These are phyloP conservation scores for Lipophrys pholis DNA, from an alignment of 2,113 vertebrate species.

Conservation along the genomic window DNA sequence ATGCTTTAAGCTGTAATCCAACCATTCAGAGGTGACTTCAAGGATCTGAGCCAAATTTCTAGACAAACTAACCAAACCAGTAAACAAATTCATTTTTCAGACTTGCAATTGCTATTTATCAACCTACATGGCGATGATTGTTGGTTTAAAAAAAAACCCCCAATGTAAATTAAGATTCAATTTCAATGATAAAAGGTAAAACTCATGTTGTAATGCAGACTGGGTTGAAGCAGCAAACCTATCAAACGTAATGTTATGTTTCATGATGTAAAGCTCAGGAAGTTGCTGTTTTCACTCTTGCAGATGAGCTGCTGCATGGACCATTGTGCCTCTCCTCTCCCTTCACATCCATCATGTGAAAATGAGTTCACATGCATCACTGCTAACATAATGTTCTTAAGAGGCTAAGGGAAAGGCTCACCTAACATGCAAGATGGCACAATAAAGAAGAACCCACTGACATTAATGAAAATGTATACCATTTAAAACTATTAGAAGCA, in stretches of 20 bases:
- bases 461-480: conserved; percentile 74
- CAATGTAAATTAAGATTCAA: too few relatives aligned
- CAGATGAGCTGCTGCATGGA: conserved; percentile 26
- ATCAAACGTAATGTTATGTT: not conserved
- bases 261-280: conserved; percentile 41
- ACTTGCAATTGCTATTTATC: too few relatives aligned
- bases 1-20: too few relatives aligned
- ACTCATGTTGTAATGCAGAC: not conserved
- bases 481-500: conserved; percentile 64
- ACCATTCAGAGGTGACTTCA: too few relatives aligned
- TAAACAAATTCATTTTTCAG: too few relatives aligned
- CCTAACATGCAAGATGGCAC: conserved; percentile 60
- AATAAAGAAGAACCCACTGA: conserved; percentile 60
- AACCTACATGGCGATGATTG: too few relatives aligned
- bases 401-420: conserved; percentile 61
- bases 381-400: conserved; percentile 69
- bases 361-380: conserved; percentile 67
- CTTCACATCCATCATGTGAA: conserved; percentile 62
- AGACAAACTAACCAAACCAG: too few relatives aligned
- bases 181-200: too few relatives aligned
- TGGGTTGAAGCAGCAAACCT: not conserved
- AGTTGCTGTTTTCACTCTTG: conserved; percentile 37
- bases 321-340: conserved; percentile 23
- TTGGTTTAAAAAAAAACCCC: too few relatives aligned
- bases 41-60: too few relatives aligned